Percentiles rank a stretch among this genome's conserved stretches.
Evolutionary conservation across 1,140 invertebrate genomes (phyloP).

Genomic region (Drosophila elegans): DNA sequence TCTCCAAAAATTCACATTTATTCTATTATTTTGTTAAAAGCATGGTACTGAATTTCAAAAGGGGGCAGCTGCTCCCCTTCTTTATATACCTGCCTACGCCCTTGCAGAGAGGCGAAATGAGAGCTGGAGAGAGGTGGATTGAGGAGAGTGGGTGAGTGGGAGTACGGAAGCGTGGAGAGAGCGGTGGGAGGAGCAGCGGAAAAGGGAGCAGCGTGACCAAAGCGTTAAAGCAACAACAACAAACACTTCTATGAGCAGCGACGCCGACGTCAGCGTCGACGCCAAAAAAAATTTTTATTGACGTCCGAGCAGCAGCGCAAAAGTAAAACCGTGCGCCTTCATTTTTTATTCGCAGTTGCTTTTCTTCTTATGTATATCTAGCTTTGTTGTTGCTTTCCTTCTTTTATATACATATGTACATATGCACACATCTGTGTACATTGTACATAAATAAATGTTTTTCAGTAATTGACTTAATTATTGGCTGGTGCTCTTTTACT

Average conservation of each 20-base stretch:
- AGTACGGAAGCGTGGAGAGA: slow-evolving; percentile 12
- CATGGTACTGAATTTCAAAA: too few relatives aligned
- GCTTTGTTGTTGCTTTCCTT: slow-evolving; percentile 20
- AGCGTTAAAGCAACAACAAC: slow-evolving; percentile 13
- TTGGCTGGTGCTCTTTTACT: slow-evolving; percentile 1
- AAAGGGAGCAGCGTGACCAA: slow-evolving; percentile 26
- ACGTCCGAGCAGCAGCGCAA: slow-evolving; percentile 41
- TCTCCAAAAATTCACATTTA: too few relatives aligned
- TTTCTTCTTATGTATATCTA: slow-evolving; percentile 23
- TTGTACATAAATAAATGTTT: neutral
- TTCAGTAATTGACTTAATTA: slow-evolving; percentile 31
- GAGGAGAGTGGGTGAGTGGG: slow-evolving; percentile 13
- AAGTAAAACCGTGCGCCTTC: slow-evolving; percentile 51
- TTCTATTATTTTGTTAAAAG: too few relatives aligned
- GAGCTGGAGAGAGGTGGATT: neutral
- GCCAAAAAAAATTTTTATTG: slow-evolving; percentile 22
- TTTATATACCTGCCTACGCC: neutral
- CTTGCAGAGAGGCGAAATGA: slow-evolving; percentile 11
- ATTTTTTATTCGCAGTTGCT: slow-evolving; percentile 26
- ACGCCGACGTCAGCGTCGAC: slow-evolving; percentile 40
- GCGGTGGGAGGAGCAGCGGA: slow-evolving; percentile 13
- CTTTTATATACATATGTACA: neutral
- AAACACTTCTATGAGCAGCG: slow-evolving; percentile 36
- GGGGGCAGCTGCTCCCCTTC: neutral
- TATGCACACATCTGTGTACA: neutral